Conservation (phyloP, 2,888 invertebrate genomes). For the Tubulanus polymorphus region DNA sequence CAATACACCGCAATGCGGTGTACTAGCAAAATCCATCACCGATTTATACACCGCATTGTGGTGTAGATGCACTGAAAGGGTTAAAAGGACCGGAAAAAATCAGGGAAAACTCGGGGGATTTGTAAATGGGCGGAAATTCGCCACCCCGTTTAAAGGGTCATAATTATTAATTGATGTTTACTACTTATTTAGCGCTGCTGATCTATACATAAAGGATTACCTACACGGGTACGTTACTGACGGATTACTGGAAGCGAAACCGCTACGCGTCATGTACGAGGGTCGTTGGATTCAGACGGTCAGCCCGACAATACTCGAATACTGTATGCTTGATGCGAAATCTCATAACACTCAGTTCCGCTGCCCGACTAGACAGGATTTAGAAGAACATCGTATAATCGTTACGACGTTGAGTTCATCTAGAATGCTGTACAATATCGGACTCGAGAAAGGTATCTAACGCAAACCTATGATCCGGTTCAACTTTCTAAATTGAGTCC, state of each 20-base stretch:
- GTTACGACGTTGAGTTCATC: conserved; percentile 78
- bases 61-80: too few relatives aligned
- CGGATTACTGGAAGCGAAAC: conserved; percentile 65
- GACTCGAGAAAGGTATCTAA: conserved; percentile 62
- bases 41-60: too few relatives aligned
- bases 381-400: conserved; percentile 67
- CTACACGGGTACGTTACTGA: conserved; percentile 70
- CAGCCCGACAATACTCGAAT: conserved; percentile 66
- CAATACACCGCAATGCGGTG: too few relatives aligned
- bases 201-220: conserved; percentile 79
- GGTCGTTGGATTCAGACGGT: conserved; percentile 77
- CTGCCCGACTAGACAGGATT: conserved; percentile 68
- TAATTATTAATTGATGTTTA: background rate
- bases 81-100: too few relatives aligned
- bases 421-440: conserved; percentile 67
- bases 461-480: too few relatives aligned
- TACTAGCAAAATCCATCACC: too few relatives aligned
- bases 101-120: too few relatives aligned
- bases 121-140: too few relatives aligned
- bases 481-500: too few relatives aligned
- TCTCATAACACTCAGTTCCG: conserved; percentile 58
- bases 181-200: conserved; percentile 64
- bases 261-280: conserved; percentile 74
- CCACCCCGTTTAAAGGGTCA: too few relatives aligned
- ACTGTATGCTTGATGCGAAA: conserved; percentile 65